These are phyloP conservation scores for Hermaeophaga mercurialis DNA, from an alignment of 2,888 invertebrate species.

Conservation along the genomic window DNA sequence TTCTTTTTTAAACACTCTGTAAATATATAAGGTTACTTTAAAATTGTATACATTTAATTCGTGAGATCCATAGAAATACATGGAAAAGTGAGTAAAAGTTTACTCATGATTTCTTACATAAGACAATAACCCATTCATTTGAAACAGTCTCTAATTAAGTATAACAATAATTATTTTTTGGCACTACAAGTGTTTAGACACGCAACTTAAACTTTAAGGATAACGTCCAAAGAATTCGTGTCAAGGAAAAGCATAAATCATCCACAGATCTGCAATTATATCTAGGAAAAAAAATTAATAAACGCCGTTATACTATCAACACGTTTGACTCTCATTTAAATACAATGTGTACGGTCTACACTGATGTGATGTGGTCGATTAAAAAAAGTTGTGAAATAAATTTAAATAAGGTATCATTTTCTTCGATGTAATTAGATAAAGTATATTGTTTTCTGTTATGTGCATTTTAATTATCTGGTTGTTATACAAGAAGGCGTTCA, in stretches of 20 bases:
- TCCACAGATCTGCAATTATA: constrained; percentile 13
- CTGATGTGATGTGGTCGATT: constrained; percentile 4
- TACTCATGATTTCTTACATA: too few species aligned
- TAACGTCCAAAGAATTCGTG: constrained; percentile 9
- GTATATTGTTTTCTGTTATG: constrained; percentile 4
- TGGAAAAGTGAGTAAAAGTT: too few species aligned
- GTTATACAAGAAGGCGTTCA: too few species aligned
- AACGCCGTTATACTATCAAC: constrained; percentile 12
- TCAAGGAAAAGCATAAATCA: constrained; percentile 16
- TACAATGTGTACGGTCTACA: constrained; percentile 12
- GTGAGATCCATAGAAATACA: too few species aligned
- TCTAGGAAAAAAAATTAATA: constrained; percentile 8
- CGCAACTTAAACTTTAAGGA: constrained; percentile 1
- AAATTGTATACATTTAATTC: too few species aligned
- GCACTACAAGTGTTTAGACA: neutral
- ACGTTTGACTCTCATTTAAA: constrained; percentile 14
- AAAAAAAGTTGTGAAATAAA: constrained; percentile 7
- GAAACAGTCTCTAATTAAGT: neutral
- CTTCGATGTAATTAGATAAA: constrained; percentile 6
- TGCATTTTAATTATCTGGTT: neutral
- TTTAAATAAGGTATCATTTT: constrained; percentile 10
- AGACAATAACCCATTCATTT: neutral
- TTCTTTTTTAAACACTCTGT: too few species aligned
- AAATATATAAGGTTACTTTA: too few species aligned
- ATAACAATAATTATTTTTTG: neutral